Base-by-base conservation (phyloP, 2,888 invertebrate species). In the Entomobrya multifasciata region DNA sequence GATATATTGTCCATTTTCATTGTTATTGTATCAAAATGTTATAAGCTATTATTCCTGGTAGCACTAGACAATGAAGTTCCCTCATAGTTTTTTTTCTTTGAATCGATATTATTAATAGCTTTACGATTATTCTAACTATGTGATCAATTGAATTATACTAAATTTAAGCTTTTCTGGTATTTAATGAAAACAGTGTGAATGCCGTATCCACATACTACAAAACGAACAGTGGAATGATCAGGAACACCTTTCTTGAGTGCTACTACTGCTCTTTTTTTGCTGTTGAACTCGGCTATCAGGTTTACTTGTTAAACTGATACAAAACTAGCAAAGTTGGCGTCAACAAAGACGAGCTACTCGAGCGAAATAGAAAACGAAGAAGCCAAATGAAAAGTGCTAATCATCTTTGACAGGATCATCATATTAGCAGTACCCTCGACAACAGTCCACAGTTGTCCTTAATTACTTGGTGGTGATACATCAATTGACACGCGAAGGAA, bases 281-380 rank as follows among this genome's bases (percentile, higher is more conserved):
- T 22, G 15, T 25, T 47, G 25, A 70, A 70, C 27, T 70, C 70
- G 47, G 44, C 47, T 47, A 70, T 70, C 44, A 70, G 47, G 30
- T 65, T 60, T 65, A 36, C 47, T 70, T 13, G 20, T 25, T 22
- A 47, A 13, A 47, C 47, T 47, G 25, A 41, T 67, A 65, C 17
- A n/a, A 13, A 65, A 6, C 36, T 36, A 65, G 36, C 30, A 49
- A 25, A 62, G 44, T 78, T 78, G 78, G 78, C 78, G 78, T 78
- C 79, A 78, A 78, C 62, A 78, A 79, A 65, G 70, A 70, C 44
- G 44, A 70, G 47, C 70, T 70, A 70, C 70, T 70, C 44, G 47
- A 47, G 20, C 47, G 44, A 22, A 65, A 25, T 36, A 41, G 65
- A 65, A 78, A 22, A 57, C 36, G 74, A 74, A 74, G 52, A 52